Conservation (phyloP, 2,888 invertebrate species). For the Limnephilus rhombicus region DNA sequence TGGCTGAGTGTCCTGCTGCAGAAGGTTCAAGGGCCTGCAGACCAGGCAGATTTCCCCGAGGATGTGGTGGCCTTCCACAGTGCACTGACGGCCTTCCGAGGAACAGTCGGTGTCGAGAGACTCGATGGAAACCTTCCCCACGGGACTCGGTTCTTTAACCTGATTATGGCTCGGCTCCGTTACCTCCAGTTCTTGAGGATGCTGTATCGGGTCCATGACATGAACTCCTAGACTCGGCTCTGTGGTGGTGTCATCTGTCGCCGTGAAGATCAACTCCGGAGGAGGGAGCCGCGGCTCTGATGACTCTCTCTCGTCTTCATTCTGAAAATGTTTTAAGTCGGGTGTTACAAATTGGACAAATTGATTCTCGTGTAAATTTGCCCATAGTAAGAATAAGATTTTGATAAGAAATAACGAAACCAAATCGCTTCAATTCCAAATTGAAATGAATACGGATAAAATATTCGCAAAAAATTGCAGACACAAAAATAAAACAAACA, state of each 20-base stretch:
- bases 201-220: neutral
- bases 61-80: conserved; percentile 59
- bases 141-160: neutral
- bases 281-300: conserved; percentile 32
- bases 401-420: neutral
- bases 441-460: neutral
- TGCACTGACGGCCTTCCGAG: conserved; percentile 46
- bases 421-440: neutral
- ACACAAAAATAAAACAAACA: neutral
- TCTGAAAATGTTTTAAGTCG: conserved; percentile 55
- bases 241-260: conserved; percentile 5
- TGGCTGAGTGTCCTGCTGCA: conserved; percentile 69
- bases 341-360: neutral
- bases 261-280: neutral
- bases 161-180: neutral
- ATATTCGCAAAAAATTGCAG: neutral
- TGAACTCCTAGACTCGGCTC: neutral
- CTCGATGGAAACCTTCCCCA: conserved; percentile 11
- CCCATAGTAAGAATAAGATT: neutral
- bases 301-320: conserved; percentile 61
- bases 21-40: conserved; percentile 68
- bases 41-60: conserved; percentile 64
- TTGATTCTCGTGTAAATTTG: neutral
- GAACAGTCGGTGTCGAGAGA: neutral
- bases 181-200: neutral